Percentiles rank a stretch among this genome's conserved stretches.
phyloP scores from a whole-genome alignment of 1,140 invertebrate species.

The Macrosteles quadrilineatus region DNA sequence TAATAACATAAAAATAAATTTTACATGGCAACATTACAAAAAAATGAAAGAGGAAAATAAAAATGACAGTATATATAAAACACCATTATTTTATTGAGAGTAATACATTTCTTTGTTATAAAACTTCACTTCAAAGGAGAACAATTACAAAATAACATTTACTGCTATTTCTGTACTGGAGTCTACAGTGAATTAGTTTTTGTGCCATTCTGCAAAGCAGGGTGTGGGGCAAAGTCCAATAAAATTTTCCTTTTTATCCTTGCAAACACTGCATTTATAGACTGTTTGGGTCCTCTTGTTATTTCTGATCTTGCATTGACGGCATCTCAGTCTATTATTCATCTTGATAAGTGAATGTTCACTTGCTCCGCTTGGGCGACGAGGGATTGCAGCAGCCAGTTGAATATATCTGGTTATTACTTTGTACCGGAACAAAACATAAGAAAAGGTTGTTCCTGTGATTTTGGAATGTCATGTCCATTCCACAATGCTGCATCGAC shows the following conservation, averaged over 20 bases:
- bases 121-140: too few relatives aligned
- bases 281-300: not conserved
- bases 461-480: not conserved
- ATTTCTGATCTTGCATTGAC: not conserved
- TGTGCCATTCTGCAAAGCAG: not conserved
- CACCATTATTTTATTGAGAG: not conserved
- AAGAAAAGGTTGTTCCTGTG: not conserved
- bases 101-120: too few relatives aligned
- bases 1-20: not conserved
- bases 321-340: not conserved
- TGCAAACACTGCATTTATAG: not conserved
- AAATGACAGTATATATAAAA: not conserved
- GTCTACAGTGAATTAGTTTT: too few relatives aligned
- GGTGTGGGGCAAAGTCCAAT: not conserved
- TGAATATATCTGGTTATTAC: not conserved
- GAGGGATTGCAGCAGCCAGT: not conserved
- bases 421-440: not conserved
- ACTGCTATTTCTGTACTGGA: too few relatives aligned
- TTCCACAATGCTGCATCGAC: not conserved
- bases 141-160: too few relatives aligned
- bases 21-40: not conserved
- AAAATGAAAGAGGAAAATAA: not conserved
- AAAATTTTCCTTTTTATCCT: not conserved
- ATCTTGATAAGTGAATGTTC: not conserved
- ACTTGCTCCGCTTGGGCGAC: not conserved